Evolutionary conservation across 2,888 invertebrate genomes (phyloP).

Genomic region (Drosophila niveifrons): DNA sequence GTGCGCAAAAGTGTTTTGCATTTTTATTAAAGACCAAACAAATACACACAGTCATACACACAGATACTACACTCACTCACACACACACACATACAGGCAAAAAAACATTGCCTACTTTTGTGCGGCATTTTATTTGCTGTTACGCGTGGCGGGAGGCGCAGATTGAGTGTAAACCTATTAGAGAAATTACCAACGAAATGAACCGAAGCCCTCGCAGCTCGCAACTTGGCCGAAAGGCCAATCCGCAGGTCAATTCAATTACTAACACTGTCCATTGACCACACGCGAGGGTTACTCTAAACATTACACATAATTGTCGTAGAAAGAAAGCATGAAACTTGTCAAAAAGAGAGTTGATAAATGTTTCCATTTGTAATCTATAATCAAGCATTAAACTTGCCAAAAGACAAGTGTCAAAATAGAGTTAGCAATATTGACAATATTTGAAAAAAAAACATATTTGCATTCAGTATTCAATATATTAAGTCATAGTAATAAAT

Average conservation of each 20-base stretch:
- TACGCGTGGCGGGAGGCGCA: conserved; percentile 30
- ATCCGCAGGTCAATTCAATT: conserved; percentile 68
- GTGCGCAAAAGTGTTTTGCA: conserved; percentile 20
- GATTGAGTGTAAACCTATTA: conserved; percentile 81
- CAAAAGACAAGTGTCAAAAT: too few relatives aligned
- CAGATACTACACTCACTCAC: not conserved
- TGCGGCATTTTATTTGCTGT: conserved; percentile 46
- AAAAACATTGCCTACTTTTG: conserved; percentile 31
- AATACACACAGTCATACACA: conserved; percentile 19
- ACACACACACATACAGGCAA: conserved; percentile 9
- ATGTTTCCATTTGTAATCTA: too few relatives aligned
- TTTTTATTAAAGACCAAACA: conserved; percentile 18
- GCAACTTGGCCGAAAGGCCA: conserved; percentile 42
- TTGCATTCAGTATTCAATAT: too few relatives aligned
- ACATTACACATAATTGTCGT: not conserved
- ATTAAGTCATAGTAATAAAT: too few relatives aligned
- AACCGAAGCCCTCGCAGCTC: conserved; percentile 49
- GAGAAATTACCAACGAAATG: conserved; percentile 78
- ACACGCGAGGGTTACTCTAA: conserved; percentile 27
- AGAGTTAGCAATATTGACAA: too few relatives aligned
- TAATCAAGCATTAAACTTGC: too few relatives aligned
- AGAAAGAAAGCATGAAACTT: too few relatives aligned
- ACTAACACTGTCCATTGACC: conserved; percentile 37
- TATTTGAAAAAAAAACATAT: too few relatives aligned
- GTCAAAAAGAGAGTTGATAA: too few relatives aligned